Evolutionary conservation across 2,888 invertebrate species (phyloP).

Genomic region (Antheraea assamensis): DNA sequence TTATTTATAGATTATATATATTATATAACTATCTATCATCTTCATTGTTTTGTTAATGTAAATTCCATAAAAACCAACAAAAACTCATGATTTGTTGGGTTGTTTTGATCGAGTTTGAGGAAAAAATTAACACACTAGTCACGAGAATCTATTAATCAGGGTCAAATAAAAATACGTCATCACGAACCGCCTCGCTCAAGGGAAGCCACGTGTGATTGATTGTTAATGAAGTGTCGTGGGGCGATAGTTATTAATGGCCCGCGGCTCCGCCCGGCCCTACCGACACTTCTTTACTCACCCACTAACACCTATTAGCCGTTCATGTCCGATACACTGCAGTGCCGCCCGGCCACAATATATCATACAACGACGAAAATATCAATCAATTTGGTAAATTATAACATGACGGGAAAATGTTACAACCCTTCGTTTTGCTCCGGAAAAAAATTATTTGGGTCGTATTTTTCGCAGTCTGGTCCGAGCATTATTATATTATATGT

Average conservation of each 20-base stretch:
- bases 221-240: slow-evolving; percentile 75
- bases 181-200: slow-evolving; percentile 53
- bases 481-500: neutral
- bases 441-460: neutral
- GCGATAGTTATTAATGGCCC: slow-evolving; percentile 78
- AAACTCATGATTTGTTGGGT: neutral
- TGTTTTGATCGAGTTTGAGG: neutral
- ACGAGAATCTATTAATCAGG: slow-evolving; percentile 6
- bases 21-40: too few relatives aligned
- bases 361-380: slow-evolving; percentile 66
- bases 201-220: slow-evolving; percentile 73
- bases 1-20: too few relatives aligned
- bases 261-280: slow-evolving; percentile 58
- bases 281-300: slow-evolving; percentile 69
- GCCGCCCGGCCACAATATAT: slow-evolving; percentile 56
- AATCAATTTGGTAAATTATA: slow-evolving; percentile 75
- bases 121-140: neutral
- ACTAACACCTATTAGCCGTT: slow-evolving; percentile 74
- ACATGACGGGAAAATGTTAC: slow-evolving; percentile 51
- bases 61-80: neutral
- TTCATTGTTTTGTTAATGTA: too few relatives aligned
- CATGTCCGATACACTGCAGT: slow-evolving; percentile 59
- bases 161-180: slow-evolving; percentile 28
- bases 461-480: neutral
- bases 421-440: slow-evolving; percentile 49